phyloP scores from a whole-genome alignment of 2,113 vertebrate genomes.

The Phaethon lepturus region DNA sequence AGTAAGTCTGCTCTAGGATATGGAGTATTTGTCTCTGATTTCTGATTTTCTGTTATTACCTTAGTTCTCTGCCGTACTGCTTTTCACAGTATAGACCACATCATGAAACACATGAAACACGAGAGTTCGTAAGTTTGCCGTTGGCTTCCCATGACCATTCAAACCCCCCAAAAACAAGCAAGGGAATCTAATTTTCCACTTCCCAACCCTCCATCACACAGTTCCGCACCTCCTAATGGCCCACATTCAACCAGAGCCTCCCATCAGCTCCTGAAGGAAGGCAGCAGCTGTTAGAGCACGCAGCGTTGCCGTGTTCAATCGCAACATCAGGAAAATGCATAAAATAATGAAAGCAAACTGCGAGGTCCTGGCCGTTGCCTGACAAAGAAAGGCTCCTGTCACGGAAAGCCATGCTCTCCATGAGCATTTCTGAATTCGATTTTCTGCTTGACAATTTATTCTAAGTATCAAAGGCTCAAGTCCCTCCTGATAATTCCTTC shows the following conservation, averaged over 20 bases:
- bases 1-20: background rate
- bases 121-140: background rate
- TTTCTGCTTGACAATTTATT: background rate
- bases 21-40: background rate
- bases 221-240: background rate
- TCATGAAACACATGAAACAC: background rate
- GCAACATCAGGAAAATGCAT: background rate
- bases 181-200: background rate
- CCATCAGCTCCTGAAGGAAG: background rate
- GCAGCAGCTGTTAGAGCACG: background rate
- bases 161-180: background rate
- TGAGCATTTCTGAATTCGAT: rapidly evolving
- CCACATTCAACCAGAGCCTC: background rate
- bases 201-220: background rate
- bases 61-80: background rate
- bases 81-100: background rate
- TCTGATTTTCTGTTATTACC: background rate
- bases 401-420: background rate
- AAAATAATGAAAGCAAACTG: background rate
- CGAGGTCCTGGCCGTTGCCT: background rate
- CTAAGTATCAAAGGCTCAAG: background rate
- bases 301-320: rapidly evolving
- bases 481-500: background rate
- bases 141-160: background rate
- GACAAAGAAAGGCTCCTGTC: background rate